Conservation (phyloP, 2,113 vertebrate genomes). For the Ptilonorhynchus violaceus region DNA sequence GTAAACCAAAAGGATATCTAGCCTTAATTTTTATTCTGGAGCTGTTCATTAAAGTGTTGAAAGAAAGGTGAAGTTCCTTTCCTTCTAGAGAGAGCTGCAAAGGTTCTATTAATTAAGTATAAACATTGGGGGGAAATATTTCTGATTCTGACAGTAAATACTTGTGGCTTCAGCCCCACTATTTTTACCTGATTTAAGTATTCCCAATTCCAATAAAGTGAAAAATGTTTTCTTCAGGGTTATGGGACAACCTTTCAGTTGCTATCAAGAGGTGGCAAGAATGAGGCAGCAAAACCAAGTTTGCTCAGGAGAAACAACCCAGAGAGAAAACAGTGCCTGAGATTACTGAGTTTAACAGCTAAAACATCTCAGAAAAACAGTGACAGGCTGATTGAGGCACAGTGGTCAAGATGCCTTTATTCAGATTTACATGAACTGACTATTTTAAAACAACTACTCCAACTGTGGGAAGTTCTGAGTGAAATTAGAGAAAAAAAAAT, state of each 20-base stretch:
- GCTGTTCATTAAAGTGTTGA: not conserved
- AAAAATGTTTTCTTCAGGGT: not conserved
- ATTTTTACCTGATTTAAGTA: not conserved
- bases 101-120: not conserved
- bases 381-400: not conserved
- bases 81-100: not conserved
- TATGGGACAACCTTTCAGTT: not conserved
- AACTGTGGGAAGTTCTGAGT: not conserved
- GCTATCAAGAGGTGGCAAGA: not conserved
- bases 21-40: not conserved
- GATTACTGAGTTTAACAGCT: not conserved
- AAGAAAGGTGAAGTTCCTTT: not conserved
- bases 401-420: not conserved
- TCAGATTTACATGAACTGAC: not conserved
- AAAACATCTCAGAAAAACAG: not conserved
- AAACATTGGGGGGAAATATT: not conserved
- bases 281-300: not conserved
- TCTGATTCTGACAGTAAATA: not conserved
- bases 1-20: not conserved
- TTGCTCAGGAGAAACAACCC: not conserved
- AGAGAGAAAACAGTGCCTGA: not conserved
- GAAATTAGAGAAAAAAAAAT: not conserved
- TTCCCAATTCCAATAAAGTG: not conserved
- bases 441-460: not conserved
- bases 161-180: accelerated